phyloP scores from a whole-genome alignment of 1,140 invertebrate species.

The Platyura marginata region DNA sequence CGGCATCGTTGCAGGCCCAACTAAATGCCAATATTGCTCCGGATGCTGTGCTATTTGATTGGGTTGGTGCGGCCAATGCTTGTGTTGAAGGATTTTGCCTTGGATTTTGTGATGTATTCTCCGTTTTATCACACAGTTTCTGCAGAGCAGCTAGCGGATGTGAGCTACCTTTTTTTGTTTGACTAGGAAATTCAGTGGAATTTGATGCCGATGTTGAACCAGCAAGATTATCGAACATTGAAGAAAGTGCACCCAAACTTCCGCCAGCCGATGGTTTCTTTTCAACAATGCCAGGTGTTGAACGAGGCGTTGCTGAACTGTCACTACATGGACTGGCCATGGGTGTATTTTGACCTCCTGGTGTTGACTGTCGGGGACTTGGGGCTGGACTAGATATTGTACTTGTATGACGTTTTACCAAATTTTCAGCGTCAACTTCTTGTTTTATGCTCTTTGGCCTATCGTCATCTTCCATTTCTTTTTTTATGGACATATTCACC shows the following conservation, averaged over 20 bases:
- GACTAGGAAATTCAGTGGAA: constrained; percentile 23
- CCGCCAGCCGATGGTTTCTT: constrained; percentile 37
- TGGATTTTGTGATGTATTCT: constrained; percentile 38
- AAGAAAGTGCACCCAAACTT: constrained; percentile 65
- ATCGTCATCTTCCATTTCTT: constrained; percentile 33
- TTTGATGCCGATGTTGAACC: constrained; percentile 25
- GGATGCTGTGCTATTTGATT: constrained; percentile 33
- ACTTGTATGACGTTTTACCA: constrained; percentile 11
- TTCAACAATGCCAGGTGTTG: constrained; percentile 41
- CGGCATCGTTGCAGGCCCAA: constrained; percentile 84
- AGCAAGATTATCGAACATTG: constrained; percentile 74
- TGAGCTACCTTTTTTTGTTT: constrained; percentile 43
- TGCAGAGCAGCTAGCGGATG: constrained; percentile 84
- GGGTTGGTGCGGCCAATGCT: constrained; percentile 8
- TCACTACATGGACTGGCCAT: constrained; percentile 51
- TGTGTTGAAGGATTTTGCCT: constrained; percentile 11
- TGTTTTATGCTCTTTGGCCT: constrained; percentile 30
- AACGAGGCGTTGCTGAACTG: constrained; percentile 45
- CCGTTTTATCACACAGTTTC: constrained; percentile 87
- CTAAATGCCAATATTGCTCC: constrained; percentile 78
- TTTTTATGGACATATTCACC: constrained; percentile 28
- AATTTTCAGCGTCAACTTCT: constrained; percentile 24
- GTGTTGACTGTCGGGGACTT: constrained; percentile 27
- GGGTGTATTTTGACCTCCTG: constrained; percentile 12
- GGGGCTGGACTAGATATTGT: constrained; percentile 28